These are phyloP conservation scores for Hippolais icterina DNA, from an alignment of 2,113 vertebrate genomes.

Conservation along the genomic window DNA sequence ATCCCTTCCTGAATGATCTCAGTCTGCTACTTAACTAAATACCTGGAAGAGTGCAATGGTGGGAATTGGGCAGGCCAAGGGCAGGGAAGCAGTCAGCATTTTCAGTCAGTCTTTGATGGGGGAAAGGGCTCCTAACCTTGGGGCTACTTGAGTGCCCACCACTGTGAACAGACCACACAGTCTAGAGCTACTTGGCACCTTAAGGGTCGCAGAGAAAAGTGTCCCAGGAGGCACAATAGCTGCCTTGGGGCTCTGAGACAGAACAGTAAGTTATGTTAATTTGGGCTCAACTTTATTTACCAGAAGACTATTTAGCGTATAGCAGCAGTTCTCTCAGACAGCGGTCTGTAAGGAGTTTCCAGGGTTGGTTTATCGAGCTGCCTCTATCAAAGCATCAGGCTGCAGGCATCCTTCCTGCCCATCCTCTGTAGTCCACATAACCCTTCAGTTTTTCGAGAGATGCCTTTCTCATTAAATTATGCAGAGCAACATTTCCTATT, in stretches of 20 bases:
- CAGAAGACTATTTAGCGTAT: not conserved
- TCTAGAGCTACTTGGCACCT: not conserved
- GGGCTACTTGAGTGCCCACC: not conserved
- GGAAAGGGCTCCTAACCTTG: not conserved
- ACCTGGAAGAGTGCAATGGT: not conserved
- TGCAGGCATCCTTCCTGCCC: not conserved
- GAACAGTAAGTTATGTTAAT: not conserved
- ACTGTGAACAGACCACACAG: no score
- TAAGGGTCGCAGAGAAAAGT: not conserved
- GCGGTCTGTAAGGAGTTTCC: not conserved
- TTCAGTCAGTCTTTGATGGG: not conserved
- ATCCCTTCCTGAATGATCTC: not conserved
- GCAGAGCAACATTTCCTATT: not conserved
- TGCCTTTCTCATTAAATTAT: not conserved
- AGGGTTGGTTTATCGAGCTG: constrained; percentile 16
- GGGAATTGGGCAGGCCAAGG: not conserved
- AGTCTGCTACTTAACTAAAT: not conserved
- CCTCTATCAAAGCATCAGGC: not conserved
- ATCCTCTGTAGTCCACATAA: not conserved
- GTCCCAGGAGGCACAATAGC: not conserved
- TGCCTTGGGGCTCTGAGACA: not conserved
- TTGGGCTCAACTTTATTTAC: not conserved
- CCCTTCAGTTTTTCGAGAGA: not conserved
- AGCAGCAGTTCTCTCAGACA: not conserved
- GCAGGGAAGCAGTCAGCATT: not conserved